Evolutionary conservation across 2,888 invertebrate species (phyloP), one percentile per base, ranked within the genome.

Genomic region (Ferdinandea cuprea): DNA sequence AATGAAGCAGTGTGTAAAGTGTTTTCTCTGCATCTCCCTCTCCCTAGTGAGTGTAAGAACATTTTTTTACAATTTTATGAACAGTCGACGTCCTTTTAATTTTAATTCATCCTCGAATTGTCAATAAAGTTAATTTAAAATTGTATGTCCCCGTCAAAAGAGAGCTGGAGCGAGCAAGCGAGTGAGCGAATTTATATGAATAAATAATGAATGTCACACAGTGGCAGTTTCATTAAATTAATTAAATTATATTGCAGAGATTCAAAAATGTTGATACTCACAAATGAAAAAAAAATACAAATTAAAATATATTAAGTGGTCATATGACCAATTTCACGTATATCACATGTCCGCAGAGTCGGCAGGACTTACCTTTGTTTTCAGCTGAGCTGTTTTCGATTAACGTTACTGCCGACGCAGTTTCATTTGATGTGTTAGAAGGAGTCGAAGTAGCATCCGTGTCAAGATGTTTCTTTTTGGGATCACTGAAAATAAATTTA

Each of bases 311-410:
- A 40, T 73, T 61, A 44, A 58, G 44, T 65, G 52, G 52, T 66
- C 74, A 50, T 68, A 65, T 65, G 48, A 65, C 58, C 50, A 46
- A 52, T 17, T 65, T 37, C 19, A 56, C 21, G 58, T 48, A 46
- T 37, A 30, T 13, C 25, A 42, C 21, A 50, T 7, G 46, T 11
- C 7, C 5, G 13, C 19, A 25, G 52, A 44, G 17, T 6, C 15
- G 42, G 32, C 17, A 50, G 42, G 68, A 89, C 92, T 91, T 90
- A 93, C 93, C 93, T 91, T 93, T 92, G 79, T 90, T 88, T 87
- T 93, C 93, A 78, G 90, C 87, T 65, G 89, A 86, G 54, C 91
- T 91, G 78, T 86, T 86, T 58, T 89, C 86, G 59, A 68, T 73
- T 87, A 32, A 78, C 76, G 65, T 85, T 37, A 85, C 54, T 15